Conservation (phyloP, 2,797 vertebrate species). For the Chanos chanos region DNA sequence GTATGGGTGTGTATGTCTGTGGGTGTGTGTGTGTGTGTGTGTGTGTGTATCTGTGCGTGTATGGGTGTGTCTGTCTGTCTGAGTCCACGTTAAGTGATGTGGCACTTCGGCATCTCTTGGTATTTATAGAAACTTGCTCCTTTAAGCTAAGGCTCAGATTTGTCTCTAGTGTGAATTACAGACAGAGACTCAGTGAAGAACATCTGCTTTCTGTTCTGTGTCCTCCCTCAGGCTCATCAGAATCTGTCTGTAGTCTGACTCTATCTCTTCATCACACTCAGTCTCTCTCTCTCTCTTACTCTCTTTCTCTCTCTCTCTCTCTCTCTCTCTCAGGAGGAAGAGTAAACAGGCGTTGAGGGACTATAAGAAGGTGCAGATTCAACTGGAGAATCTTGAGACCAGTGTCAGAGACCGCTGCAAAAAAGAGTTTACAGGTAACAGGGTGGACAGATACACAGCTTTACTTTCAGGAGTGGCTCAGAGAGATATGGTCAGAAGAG, state of each 20-base stretch:
- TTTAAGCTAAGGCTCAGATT: not conserved
- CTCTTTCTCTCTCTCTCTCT: not conserved
- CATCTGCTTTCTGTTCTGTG: conserved; percentile 24
- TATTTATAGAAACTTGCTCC: conserved; percentile 1
- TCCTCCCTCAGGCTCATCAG: not conserved
- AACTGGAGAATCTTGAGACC: conserved; percentile 95
- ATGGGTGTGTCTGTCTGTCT: too few species aligned
- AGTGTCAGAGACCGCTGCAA: conserved; percentile 97
- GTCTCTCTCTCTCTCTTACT: not conserved
- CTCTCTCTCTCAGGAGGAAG: conserved; percentile 78
- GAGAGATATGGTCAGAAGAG: not conserved
- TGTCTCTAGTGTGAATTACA: conserved; percentile 21
- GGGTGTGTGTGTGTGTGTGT: too few species aligned
- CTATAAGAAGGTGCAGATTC: conserved; percentile 98
- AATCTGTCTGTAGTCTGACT: not conserved
- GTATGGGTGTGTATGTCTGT: too few species aligned
- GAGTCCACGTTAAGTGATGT: too few species aligned
- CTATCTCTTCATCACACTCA: not conserved
- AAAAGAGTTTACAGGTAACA: conserved; percentile 94
- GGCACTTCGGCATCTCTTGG: too few species aligned
- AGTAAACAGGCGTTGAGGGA: conserved; percentile 96
- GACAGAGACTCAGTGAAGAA: not conserved
- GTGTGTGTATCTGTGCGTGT: too few species aligned
- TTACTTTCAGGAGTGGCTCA: not conserved
- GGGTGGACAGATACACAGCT: not conserved